A percentile compares a stretch with the other conserved stretches of the same genome.
phyloP scores from a whole-genome alignment of 1,140 invertebrate species.

The Anastatus disparis region DNA sequence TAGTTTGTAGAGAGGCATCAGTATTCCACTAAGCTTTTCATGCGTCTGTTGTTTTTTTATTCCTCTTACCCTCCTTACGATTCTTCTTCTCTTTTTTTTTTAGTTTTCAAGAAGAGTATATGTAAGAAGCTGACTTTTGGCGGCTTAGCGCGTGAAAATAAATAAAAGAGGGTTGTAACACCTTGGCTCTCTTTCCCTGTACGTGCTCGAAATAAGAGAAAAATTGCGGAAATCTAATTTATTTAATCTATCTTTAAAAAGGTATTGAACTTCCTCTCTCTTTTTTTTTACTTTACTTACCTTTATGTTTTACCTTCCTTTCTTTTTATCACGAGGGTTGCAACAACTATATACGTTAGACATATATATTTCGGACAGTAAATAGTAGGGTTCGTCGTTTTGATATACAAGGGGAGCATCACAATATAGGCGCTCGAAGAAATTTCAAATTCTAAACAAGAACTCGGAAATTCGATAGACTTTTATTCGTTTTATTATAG shows the following conservation, averaged over 20 bases:
- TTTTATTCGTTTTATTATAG: no score
- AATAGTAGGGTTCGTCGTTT: background rate
- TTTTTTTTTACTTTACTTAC: no score
- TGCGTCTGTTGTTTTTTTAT: background rate
- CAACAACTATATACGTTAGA: background rate
- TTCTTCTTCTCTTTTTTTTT: constrained; percentile 3
- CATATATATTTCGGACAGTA: background rate
- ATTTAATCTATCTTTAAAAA: constrained; percentile 40
- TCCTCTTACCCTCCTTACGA: background rate
- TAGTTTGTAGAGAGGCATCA: constrained; percentile 23
- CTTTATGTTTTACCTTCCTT: background rate
- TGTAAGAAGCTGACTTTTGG: constrained; percentile 31
- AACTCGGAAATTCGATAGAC: no score
- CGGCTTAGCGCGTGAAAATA: constrained; percentile 28
- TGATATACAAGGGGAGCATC: no score
- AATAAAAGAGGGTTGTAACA: constrained; percentile 31
- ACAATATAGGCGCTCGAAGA: background rate
- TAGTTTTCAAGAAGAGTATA: background rate
- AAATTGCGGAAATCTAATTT: constrained; percentile 38
- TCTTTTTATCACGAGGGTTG: background rate
- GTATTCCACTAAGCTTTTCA: constrained; percentile 23
- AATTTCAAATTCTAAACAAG: background rate
- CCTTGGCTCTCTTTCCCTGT: constrained; percentile 2
- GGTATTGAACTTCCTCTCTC: background rate
- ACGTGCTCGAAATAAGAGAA: constrained; percentile 38